These are phyloP conservation scores for Limonius californicus DNA, from an alignment of 1,140 invertebrate genomes.

Conservation along the genomic window DNA sequence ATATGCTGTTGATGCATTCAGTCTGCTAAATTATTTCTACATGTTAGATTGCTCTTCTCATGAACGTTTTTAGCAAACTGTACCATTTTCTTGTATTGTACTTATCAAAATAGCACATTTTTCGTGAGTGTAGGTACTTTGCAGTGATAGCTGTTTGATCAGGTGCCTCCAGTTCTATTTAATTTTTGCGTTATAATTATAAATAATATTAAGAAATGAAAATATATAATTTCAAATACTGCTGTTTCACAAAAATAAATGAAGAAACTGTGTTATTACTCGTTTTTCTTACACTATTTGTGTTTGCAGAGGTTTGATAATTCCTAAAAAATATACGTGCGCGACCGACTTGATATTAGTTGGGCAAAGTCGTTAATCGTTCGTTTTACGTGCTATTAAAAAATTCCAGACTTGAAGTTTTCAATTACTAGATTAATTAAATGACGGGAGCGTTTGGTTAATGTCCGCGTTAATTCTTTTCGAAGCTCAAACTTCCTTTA, in stretches of 20 bases:
- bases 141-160: constrained; percentile 38
- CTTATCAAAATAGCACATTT: constrained; percentile 7
- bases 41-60: background rate
- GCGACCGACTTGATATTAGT: background rate
- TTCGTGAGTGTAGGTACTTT: constrained; percentile 16
- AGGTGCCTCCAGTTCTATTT: constrained; percentile 39
- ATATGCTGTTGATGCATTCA: background rate
- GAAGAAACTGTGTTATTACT: constrained; percentile 24
- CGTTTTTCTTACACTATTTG: background rate
- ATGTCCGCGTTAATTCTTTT: constrained; percentile 33
- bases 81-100: constrained; percentile 9
- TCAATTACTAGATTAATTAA: constrained; percentile 35
- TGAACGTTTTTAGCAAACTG: background rate
- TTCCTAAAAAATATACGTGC: background rate
- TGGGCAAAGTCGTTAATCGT: background rate
- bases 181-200: constrained; percentile 36
- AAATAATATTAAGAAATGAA: constrained; percentile 41
- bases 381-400: constrained; percentile 2
- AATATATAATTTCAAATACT: constrained; percentile 41
- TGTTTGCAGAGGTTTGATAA: too few species aligned
- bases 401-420: constrained; percentile 24
- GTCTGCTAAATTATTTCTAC: background rate
- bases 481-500: constrained; percentile 25
- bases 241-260: constrained; percentile 43
- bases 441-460: constrained; percentile 25